Percentiles rank a stretch among this genome's conserved stretches.
Conservation (phyloP, 2,888 invertebrate genomes). For the Rhagium mordax region DNA sequence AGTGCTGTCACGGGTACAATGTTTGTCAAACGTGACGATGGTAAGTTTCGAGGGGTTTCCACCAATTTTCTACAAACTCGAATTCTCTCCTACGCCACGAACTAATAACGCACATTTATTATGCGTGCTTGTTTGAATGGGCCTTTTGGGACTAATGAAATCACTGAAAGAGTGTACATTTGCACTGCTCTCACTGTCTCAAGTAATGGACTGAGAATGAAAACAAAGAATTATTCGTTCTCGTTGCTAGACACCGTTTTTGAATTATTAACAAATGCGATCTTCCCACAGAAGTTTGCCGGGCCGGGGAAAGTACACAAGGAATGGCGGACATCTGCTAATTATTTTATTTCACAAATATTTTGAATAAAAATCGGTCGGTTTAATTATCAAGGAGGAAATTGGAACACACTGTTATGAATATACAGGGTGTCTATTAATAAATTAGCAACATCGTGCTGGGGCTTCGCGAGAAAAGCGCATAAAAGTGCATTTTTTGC, state of each 20-base stretch:
- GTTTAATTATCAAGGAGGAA: no score
- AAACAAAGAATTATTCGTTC: slow-evolving; percentile 15
- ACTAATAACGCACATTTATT: slow-evolving; percentile 52
- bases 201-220: slow-evolving; percentile 26
- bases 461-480: no score
- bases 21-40: slow-evolving; percentile 61
- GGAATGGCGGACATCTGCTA: background rate
- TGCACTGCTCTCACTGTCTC: slow-evolving; percentile 37
- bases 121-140: slow-evolving; percentile 53
- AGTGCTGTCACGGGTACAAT: slow-evolving; percentile 55
- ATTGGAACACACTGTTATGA: no score
- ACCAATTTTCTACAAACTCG: slow-evolving; percentile 32
- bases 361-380: no score
- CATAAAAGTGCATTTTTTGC: no score
- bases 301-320: background rate
- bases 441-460: no score
- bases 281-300: slow-evolving; percentile 1
- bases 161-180: slow-evolving; percentile 48
- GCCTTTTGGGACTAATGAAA: slow-evolving; percentile 52
- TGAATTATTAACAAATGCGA: slow-evolving; percentile 23
- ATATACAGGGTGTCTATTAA: no score
- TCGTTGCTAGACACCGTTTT: background rate
- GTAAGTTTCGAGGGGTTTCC: slow-evolving; percentile 47
- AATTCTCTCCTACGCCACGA: slow-evolving; percentile 26
- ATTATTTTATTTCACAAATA: background rate